Base-by-base conservation (phyloP, 2,797 vertebrate genomes). In the Pachyuromys duprasi region DNA sequence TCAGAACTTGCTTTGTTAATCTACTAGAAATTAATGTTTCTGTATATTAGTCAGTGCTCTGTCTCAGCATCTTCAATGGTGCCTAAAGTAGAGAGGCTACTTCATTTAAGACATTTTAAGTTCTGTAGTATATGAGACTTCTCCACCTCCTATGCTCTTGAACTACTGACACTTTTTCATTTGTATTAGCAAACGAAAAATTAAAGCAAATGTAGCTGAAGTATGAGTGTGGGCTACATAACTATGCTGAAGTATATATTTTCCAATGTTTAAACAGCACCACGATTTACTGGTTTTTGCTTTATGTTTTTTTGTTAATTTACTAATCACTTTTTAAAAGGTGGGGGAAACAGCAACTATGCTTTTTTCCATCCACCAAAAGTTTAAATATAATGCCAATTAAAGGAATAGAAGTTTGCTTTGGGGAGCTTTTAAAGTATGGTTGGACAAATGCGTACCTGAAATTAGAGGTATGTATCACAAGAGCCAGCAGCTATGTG, bases 231-330 rank as follows among this genome's bases (percentile, higher is more conserved):
- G 4, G 5, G 62, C 20, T 81, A 8, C 2, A 3, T 24, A n/a
- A 76, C 5, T 79, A 42, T 49, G 39, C 12, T 55, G 7, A 93
- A 62, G 45, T 78, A 45, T 69, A 42, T 65, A 81, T 86, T 91
- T 89, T 86, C n/a, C 89, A 42, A 69, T 26, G 3, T 67, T 80
- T 80, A 94, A 75, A 63, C 67, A 93, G 53, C 60, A 78, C 42
- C 45, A 31, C 2, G 28, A 80, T 26, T 76, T 90, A 24, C 39
- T 42, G 39, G 1, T 26, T 45, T 75, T 42, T 0, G 0, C 28
- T 26, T 11, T 26, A 49, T 24, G 5, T 75, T 45, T 84, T 90
- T 70, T 69, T 67, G 24, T 70, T 60, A 89, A 49, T 93, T 62
- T 55, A 74, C 36, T 63, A 90, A 33, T 36, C 33, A 76, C 11